phyloP scores from a whole-genome alignment of 2,113 vertebrate species.

The Chinchilla lanigera region DNA sequence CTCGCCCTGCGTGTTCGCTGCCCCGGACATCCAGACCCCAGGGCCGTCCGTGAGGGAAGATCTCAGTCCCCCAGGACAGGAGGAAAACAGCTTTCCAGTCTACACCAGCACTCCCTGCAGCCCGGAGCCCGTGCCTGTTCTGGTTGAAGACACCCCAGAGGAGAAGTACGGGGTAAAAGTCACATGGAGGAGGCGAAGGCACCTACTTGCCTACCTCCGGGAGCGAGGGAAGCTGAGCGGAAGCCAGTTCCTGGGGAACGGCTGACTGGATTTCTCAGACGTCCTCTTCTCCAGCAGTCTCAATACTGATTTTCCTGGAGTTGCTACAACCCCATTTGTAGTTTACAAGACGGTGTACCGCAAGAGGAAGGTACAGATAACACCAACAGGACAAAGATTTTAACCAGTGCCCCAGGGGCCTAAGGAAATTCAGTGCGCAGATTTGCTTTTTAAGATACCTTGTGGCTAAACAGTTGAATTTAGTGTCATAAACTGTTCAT shows the following conservation, averaged over 20 bases:
- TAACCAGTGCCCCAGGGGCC: background rate
- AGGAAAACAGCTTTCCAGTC: constrained; percentile 24
- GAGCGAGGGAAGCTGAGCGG: constrained; percentile 86
- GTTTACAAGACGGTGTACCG: background rate
- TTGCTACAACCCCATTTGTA: background rate
- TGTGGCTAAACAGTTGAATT: constrained; percentile 23
- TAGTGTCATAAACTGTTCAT: constrained; percentile 37
- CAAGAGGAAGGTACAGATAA: background rate
- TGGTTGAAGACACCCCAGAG: constrained; percentile 93
- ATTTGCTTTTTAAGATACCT: constrained; percentile 31
- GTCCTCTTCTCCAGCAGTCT: background rate
- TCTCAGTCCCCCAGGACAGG: background rate
- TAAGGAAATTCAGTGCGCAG: constrained; percentile 2
- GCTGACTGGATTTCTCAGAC: constrained; percentile 1
- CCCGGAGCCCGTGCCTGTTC: constrained; percentile 74
- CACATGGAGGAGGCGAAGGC: constrained; percentile 91
- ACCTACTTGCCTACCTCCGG: constrained; percentile 87
- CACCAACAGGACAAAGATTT: background rate
- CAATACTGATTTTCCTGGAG: background rate
- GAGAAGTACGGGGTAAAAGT: constrained; percentile 92
- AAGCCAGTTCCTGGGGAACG: constrained; percentile 84
- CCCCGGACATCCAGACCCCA: constrained; percentile 83
- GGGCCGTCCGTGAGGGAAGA: background rate
- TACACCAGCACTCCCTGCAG: constrained; percentile 19
- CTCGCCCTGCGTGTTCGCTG: constrained; percentile 44